Conservation (phyloP, 2,113 vertebrate genomes). For the Bufo bufo region DNA sequence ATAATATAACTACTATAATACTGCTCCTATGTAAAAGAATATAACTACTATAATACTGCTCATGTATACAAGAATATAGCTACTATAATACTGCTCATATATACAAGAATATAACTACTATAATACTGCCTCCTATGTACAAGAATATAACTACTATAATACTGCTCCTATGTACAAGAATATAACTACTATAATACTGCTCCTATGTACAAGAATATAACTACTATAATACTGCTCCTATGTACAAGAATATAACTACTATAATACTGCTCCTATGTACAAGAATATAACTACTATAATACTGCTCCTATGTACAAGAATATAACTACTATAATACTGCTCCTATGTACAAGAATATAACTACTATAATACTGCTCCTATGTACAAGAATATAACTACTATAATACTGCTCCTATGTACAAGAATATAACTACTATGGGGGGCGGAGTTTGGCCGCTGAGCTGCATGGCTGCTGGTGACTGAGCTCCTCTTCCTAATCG, state of each 20-base stretch:
- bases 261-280: neutral
- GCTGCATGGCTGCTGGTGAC: too few species aligned
- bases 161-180: neutral
- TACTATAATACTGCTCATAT: too few species aligned
- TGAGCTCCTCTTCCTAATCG: too few species aligned
- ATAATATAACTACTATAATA: too few species aligned
- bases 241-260: neutral
- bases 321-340: neutral
- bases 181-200: constrained; percentile 9
- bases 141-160: constrained; percentile 6
- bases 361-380: neutral
- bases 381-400: neutral
- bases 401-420: constrained; percentile 1
- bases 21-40: too few species aligned
- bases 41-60: too few species aligned
- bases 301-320: neutral
- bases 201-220: neutral
- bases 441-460: too few species aligned
- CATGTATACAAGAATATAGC: too few species aligned
- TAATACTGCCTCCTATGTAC: neutral
- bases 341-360: neutral
- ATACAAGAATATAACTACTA: too few species aligned
- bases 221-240: neutral
- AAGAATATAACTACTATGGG: constrained; percentile 18
- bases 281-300: neutral